These are phyloP conservation scores for Pollimyrus isidori DNA, from an alignment of 2,113 vertebrate genomes.

Conservation along the genomic window DNA sequence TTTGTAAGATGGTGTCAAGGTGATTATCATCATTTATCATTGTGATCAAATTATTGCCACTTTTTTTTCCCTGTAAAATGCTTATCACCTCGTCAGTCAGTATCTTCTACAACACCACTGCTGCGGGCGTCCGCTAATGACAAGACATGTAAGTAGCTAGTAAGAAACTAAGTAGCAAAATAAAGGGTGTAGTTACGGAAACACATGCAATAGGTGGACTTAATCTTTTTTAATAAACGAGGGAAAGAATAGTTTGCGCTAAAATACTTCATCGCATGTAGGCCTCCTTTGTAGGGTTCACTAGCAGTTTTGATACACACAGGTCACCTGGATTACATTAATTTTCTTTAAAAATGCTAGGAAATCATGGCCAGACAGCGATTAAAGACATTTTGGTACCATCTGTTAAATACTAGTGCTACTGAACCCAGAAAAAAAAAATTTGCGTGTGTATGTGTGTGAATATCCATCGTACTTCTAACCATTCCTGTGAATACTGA, in stretches of 20 bases:
- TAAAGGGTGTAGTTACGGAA: not conserved
- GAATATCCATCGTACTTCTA: not conserved
- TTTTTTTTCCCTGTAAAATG: conserved; percentile 39
- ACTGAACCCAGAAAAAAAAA: not conserved
- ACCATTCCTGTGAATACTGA: not conserved
- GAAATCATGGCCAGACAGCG: not conserved
- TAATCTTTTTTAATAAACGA: not conserved
- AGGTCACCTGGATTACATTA: not conserved
- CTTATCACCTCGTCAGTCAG: not conserved
- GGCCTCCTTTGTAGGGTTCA: not conserved
- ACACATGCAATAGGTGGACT: not conserved
- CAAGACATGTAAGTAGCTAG: not conserved
- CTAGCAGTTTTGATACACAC: not conserved
- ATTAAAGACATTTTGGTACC: not conserved
- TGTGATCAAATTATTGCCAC: conserved; percentile 13
- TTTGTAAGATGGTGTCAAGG: conserved; percentile 8
- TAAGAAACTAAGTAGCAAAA: not conserved
- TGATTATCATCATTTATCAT: conserved; percentile 14
- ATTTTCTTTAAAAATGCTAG: not conserved
- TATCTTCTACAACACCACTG: not conserved
- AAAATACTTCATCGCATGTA: not conserved
- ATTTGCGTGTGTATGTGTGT: not conserved
- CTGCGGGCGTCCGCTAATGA: not conserved
- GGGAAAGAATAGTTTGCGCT: not conserved
- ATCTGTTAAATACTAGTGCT: not conserved